phyloP scores from a whole-genome alignment of 2,888 invertebrate species.

The Rhagonycha lutea region DNA sequence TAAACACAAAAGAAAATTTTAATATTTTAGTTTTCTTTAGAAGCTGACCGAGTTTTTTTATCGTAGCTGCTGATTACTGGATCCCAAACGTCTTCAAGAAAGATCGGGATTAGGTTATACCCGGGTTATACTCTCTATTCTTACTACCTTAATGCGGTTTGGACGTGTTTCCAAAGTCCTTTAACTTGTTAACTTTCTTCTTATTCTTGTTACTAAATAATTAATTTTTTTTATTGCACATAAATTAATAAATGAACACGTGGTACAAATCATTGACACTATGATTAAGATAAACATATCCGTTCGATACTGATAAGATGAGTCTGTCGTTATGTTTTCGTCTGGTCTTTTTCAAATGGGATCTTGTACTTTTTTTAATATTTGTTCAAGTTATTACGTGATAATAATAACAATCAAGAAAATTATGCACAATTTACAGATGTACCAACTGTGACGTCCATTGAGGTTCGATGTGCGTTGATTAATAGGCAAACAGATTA shows the following conservation, averaged over 20 bases:
- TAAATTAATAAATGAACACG: background rate
- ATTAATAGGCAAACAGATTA: background rate
- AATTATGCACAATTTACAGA: too few species aligned
- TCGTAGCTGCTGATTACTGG: background rate
- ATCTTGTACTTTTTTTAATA: too few species aligned
- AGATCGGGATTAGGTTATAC: background rate
- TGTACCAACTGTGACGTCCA: too few species aligned
- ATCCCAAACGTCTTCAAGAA: background rate
- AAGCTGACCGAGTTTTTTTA: background rate
- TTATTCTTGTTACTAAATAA: background rate
- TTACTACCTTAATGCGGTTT: background rate
- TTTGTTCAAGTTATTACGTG: too few species aligned
- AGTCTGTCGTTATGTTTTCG: background rate
- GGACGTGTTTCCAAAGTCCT: background rate
- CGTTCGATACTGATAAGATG: background rate
- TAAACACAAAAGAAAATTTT: background rate
- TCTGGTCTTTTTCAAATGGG: too few species aligned
- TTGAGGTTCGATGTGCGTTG: too few species aligned
- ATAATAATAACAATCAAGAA: too few species aligned
- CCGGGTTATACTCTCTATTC: background rate
- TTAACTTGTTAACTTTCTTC: background rate
- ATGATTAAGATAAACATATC: background rate
- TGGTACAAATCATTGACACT: background rate
- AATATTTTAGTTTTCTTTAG: background rate
- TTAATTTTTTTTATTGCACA: background rate